Conservation (phyloP, 2,797 vertebrate genomes). For the Sylvia borin region DNA sequence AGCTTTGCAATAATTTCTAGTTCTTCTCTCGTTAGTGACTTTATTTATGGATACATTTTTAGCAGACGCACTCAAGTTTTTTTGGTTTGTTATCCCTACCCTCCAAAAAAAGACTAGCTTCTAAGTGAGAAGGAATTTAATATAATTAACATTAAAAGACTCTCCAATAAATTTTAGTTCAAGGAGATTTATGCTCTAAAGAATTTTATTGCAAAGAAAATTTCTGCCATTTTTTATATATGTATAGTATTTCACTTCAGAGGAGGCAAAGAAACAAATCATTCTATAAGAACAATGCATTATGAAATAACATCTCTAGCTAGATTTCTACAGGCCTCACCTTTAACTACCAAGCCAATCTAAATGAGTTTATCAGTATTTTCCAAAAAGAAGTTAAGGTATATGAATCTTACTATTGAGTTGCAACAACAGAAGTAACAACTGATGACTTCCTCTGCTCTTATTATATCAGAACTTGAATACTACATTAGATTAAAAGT, state of each 20-base stretch:
- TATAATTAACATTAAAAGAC: not conserved
- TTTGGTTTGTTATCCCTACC: not conserved
- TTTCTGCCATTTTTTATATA: not conserved
- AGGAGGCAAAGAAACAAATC: not conserved
- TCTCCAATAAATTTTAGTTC: not conserved
- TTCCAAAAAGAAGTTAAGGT: not conserved
- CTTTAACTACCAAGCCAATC: not conserved
- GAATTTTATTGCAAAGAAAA: not conserved
- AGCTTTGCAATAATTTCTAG: not conserved
- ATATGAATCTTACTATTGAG: not conserved
- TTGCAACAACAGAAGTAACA: not conserved
- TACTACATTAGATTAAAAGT: not conserved
- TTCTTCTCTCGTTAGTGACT: not conserved
- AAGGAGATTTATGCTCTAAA: not conserved
- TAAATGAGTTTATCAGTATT: not conserved
- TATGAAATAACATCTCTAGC: not conserved
- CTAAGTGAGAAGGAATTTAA: not conserved
- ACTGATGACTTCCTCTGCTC: not conserved
- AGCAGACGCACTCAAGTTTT: not conserved
- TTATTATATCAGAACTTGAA: not conserved
- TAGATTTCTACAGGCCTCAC: not conserved
- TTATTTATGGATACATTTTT: not conserved
- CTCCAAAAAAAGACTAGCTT: not conserved
- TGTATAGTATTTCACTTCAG: not conserved
- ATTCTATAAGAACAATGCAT: not conserved